Base-by-base conservation (phyloP, 2,888 invertebrate genomes). In the Orthonychiurus folsomi region DNA sequence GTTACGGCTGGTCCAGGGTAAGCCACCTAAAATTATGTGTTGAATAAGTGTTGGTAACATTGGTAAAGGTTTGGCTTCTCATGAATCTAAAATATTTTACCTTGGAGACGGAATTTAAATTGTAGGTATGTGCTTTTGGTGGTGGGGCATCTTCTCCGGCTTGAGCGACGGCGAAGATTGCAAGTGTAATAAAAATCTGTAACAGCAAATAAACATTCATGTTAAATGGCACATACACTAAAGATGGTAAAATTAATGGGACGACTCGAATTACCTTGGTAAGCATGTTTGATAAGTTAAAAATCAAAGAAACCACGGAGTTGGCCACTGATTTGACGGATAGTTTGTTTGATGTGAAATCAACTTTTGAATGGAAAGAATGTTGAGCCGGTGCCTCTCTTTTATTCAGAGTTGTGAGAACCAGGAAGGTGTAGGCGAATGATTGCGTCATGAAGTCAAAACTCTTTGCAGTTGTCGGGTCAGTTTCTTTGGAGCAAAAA, bases 101-200 rank as follows among this genome's bases (percentile, higher is more conserved):
- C 68, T 72, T 70, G 50, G 70, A 69, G 12, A 72, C 70, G 1
- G 67, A 67, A 26, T 70, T 70, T 15, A 70, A 69, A 60, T 69
- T 67, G 64, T 72, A 72, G 23, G 67, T 65, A 37, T 67, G 65
- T 48, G 68, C 68, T 56, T 72, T 70, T 56, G 72, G 67, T 64
- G 72, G 70, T 48, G 72, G 70, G 27, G 69, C 68, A 61, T 72
- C 72, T 59, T 72, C 68, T 26, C 72, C 72, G 15, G 66, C 68
- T 26, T 66, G 60, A 57, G 63, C 69, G 26, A 65, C 63, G 50
- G 69, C 67, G 56, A 69, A 59, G 63, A 72, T 28, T 20, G 68
- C 62, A 25, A 69, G 63, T 52, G 68, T 64, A 28, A 67, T 56
- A 37, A 64, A 65, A 24, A 67, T 59, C 69, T 69, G 48, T 28